Percentiles rank a stretch among this genome's conserved stretches.
These are phyloP conservation scores for Probaryconus sp. DNA, from an alignment of 1,140 invertebrate species.

Conservation along the genomic window DNA sequence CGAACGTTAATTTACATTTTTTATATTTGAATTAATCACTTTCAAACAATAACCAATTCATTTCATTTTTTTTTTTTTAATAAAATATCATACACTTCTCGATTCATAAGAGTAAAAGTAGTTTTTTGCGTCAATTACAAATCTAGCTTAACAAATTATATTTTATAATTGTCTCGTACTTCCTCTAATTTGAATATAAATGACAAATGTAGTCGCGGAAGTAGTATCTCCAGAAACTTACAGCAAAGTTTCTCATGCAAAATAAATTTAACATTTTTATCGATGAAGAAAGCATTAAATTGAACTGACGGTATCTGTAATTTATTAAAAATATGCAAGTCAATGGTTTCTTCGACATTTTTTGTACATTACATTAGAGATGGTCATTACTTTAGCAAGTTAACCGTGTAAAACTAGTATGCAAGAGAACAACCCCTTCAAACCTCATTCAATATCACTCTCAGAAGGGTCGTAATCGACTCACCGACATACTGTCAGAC, in stretches of 20 bases:
- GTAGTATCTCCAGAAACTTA: not conserved
- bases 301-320: slow-evolving; percentile 23
- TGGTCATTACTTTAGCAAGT: slow-evolving; percentile 42
- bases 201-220: not conserved
- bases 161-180: not conserved
- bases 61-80: too few relatives aligned
- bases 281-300: slow-evolving; percentile 32
- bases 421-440: slow-evolving; percentile 11
- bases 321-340: slow-evolving; percentile 31
- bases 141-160: too few relatives aligned
- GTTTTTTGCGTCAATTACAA: too few relatives aligned
- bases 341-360: slow-evolving; percentile 22
- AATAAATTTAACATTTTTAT: slow-evolving; percentile 32
- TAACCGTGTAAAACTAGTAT: slow-evolving; percentile 32
- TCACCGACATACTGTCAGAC: slow-evolving; percentile 27
- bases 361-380: slow-evolving; percentile 24
- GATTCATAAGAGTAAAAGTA: too few relatives aligned
- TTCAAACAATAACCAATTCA: too few relatives aligned
- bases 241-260: slow-evolving; percentile 12
- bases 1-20: too few relatives aligned
- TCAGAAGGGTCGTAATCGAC: slow-evolving; percentile 38
- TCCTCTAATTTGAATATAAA: slow-evolving; percentile 11
- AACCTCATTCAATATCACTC: slow-evolving; percentile 44
- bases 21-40: too few relatives aligned
- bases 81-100: too few relatives aligned